Base-by-base conservation (phyloP, 1,140 invertebrate genomes). In the Penaeus chinensis region DNA sequence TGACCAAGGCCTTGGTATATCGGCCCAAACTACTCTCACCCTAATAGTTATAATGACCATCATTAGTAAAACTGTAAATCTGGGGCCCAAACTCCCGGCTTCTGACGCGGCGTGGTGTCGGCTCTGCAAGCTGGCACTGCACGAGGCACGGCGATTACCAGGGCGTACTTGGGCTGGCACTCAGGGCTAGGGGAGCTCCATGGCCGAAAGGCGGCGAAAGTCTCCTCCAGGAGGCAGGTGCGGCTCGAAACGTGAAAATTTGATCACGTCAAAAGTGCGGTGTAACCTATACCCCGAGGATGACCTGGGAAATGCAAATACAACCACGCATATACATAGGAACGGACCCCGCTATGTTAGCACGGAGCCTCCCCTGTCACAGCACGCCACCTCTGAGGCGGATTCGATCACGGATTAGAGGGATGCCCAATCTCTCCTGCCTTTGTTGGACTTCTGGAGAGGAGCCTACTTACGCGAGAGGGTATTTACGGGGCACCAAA, bases 51-150 rank as follows among this genome's bases (percentile, higher is more conserved):
- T 85, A 85, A 85, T 85, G 84, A 81, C 84, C 84, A 71, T 86
- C 84, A 86, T 86, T 86, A 86, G 84, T 81, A 86, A 81, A 86
- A 86, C 84, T 86, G 84, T 86, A 86, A 86, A 86, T 86, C 84
- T 81, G 61, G 81, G 32, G 66, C 84, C 65, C 65, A 47, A 47
- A 81, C 77, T 80, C 16, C 63, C 63, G 74, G 61, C 37, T 37
- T 4, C 27, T 7, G 32, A 19, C 27, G 74, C n/a, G 32, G 74
- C 8, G 54, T 2, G 54, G 54, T 2, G 54, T 54, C 54, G 54
- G 54, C 54, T 54, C 11, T 54, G 54, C 54, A 54, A 2, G 11
- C 5, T 54, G 54, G 54, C 54, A 54, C 54, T 54, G 54, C 54
- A 13, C 11, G 54, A 54, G 16, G 54, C 11, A 54, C 54, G 11